Conservation (phyloP, 2,113 vertebrate genomes). For the Motacilla tschutschensis region DNA sequence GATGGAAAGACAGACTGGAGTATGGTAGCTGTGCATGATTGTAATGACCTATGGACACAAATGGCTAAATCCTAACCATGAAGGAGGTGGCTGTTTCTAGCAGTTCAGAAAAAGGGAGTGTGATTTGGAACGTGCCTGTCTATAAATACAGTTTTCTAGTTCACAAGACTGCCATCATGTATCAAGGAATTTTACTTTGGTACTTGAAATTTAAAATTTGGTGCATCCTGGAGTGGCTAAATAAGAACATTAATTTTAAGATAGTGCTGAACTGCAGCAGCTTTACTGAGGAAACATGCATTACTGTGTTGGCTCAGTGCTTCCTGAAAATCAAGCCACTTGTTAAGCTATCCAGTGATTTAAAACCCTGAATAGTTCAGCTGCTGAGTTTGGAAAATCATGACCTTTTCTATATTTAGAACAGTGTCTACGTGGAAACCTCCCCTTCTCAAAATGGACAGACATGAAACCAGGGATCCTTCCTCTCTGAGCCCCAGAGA, state of each 20-base stretch:
- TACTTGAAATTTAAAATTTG: not conserved
- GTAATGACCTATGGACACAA: not conserved
- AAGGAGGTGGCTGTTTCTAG: not conserved
- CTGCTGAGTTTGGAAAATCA: conserved; percentile 47
- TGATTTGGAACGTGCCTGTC: not conserved
- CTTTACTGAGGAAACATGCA: not conserved
- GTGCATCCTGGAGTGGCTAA: not conserved
- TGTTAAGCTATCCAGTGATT: conserved; percentile 24
- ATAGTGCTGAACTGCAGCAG: not conserved
- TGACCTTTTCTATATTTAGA: conserved; percentile 65
- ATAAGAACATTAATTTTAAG: not conserved
- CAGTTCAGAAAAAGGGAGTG: not conserved
- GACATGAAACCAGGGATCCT: not conserved
- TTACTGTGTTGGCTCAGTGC: not conserved
- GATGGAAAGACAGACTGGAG: not conserved
- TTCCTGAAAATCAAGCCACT: conserved; percentile 18
- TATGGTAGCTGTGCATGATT: not conserved
- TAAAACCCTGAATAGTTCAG: conserved; percentile 39
- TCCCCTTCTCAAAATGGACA: conserved; percentile 41
- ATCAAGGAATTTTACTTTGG: not conserved
- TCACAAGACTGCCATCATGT: not conserved
- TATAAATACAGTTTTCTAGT: not conserved
- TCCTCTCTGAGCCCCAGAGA: not conserved
- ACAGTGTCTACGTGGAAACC: not conserved
- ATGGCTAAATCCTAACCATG: not conserved